Percentiles rank a stretch among this genome's conserved stretches.
Conservation (phyloP, 2,113 vertebrate species). For the Helogale parvula region DNA sequence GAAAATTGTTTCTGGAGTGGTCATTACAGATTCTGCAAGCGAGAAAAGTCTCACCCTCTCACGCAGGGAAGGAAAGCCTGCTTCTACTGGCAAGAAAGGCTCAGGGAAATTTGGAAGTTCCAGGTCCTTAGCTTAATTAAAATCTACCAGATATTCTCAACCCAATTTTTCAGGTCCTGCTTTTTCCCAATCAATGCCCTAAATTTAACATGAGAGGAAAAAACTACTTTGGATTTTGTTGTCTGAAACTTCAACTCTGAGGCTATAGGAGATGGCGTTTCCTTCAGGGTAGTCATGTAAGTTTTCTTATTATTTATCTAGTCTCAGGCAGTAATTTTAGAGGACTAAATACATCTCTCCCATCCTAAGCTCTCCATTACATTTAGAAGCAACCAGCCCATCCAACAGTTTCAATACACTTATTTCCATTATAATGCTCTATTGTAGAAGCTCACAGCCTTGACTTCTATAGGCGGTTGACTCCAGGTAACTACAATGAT, state of each 20-base stretch:
- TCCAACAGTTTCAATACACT: background rate
- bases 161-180: background rate
- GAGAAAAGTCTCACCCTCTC: background rate
- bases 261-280: background rate
- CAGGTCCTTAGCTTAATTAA: background rate
- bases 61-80: background rate
- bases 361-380: background rate
- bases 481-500: background rate
- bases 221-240: background rate
- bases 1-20: background rate
- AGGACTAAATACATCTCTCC: background rate
- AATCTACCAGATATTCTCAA: background rate
- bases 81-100: background rate
- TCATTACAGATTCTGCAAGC: background rate
- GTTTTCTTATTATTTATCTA: background rate
- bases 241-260: slow-evolving; percentile 5
- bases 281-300: background rate
- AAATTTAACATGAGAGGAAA: background rate
- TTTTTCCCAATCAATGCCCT: background rate
- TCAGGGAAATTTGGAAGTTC: background rate
- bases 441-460: background rate
- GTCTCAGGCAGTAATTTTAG: background rate
- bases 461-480: background rate
- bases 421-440: background rate
- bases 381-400: background rate